Evolutionary conservation across 1,140 invertebrate genomes (phyloP), one percentile per base, ranked within the genome.

Genomic region (Papilio aristodemus): DNA sequence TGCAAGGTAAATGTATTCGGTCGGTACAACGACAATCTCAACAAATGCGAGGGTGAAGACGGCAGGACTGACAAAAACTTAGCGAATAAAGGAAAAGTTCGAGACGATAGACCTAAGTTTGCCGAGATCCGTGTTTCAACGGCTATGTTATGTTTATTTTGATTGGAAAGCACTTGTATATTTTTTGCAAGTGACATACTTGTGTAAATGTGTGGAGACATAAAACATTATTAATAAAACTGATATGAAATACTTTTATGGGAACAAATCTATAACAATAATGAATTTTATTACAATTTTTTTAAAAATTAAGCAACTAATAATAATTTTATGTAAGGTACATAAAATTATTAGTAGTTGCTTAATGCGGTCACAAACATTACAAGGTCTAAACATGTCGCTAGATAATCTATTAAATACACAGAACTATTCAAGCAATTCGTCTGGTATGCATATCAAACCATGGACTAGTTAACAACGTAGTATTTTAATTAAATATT

Each of bases 91-190:
- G 77, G 77, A 73, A 70, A 83, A 76, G 84, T 80, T 81, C 79
- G 25, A 74, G 78, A 67, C 73, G 79, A 79, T 73, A 77, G 78
- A 79, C 81, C 81, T 78, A 71, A 79, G 79, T 78, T 75, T 75
- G 71, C 70, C 71, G 70, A 76, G 77, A 77, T 74, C 72, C 75
- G 71, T 69, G 74, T 70, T 74, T 87, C 79, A 89, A 90, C 85
- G 85, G 85, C 80, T 80, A 83, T 83, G 83, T 86, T 86, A 83
- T 87, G 85, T 89, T 87, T 88, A 89, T 89, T 88, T 88, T 78
- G 79, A 73, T 87, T 83, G 46, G 46, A 22, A 22, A 50, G 46
- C 19, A 50, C 46, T 50, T 50, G 19, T 50, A 50, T 50, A 22
- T 50, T 22, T 10, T 50, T 9, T 4, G 22, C 0, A 50, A 50